Evolutionary conservation across 1,140 invertebrate species (phyloP).

Genomic region (Oedothorax gibbosus): DNA sequence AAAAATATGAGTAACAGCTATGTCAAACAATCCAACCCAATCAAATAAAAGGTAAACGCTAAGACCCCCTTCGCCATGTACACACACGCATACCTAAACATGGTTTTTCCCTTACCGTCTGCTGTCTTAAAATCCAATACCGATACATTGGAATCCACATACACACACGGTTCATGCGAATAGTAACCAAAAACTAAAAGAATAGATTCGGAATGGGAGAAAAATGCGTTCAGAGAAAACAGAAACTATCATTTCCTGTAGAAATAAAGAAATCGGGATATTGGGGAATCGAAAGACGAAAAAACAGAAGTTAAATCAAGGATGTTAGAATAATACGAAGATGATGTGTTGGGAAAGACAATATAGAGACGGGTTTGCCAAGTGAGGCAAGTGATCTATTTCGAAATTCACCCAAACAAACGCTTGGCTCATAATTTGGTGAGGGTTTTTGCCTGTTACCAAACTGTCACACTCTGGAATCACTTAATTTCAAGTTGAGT

Average conservation of each 20-base stretch:
- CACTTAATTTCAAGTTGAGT: too few relatives aligned
- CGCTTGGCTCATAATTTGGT: too few relatives aligned
- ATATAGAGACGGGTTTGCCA: too few relatives aligned
- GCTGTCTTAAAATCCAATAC: conserved; percentile 32
- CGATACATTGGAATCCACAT: conserved; percentile 12
- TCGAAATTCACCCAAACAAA: too few relatives aligned
- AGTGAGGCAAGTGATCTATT: too few relatives aligned
- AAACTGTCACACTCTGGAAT: too few relatives aligned
- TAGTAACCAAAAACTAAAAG: background rate
- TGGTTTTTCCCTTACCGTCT: background rate
- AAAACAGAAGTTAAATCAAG: conserved; percentile 7
- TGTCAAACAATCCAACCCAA: too few relatives aligned
- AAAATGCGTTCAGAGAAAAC: background rate
- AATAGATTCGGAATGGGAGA: background rate
- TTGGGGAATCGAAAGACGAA: conserved; percentile 5
- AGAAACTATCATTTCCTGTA: conserved; percentile 14
- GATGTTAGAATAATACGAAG: background rate
- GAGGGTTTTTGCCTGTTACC: too few relatives aligned
- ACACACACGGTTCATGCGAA: background rate
- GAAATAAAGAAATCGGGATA: conserved; percentile 16
- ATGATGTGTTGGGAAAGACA: background rate
- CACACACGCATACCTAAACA: background rate
- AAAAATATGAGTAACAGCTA: background rate
- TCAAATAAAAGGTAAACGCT: too few relatives aligned
- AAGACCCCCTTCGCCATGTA: background rate